Conservation (phyloP, 2,888 invertebrate species). For the Operophtera brumata region DNA sequence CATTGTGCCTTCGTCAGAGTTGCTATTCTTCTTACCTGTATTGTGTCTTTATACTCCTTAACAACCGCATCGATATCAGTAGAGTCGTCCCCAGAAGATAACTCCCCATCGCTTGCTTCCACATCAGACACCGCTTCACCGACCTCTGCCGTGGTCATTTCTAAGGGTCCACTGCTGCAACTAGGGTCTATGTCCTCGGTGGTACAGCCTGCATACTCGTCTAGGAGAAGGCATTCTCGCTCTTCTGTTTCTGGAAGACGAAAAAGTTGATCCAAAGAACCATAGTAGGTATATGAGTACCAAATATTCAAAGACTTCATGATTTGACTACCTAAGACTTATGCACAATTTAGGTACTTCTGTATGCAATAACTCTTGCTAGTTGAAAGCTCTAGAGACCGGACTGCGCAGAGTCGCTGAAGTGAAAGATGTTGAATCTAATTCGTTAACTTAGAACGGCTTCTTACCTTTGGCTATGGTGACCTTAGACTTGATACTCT, state of each 20-base stretch:
- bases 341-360: too few species aligned
- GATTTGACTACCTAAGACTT: too few species aligned
- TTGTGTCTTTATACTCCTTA: constrained; percentile 86
- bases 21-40: constrained; percentile 75
- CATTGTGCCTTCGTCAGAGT: not conserved
- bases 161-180: constrained; percentile 52
- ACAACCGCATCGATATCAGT: constrained; percentile 90
- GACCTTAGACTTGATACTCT: constrained; percentile 74
- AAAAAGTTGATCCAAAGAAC: not conserved
- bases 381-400: too few species aligned
- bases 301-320: too few species aligned
- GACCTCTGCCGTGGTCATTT: constrained; percentile 54
- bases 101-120: constrained; percentile 80
- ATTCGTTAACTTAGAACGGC: not conserved
- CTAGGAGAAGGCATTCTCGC: constrained; percentile 80
- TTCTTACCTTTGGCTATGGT: constrained; percentile 58
- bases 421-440: too few species aligned
- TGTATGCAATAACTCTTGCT: too few species aligned
- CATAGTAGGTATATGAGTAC: too few species aligned
- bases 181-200: constrained; percentile 64
- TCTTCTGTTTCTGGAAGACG: constrained; percentile 72
- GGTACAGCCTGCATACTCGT: constrained; percentile 75
- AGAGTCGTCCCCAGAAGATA: constrained; percentile 82
- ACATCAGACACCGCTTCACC: constrained; percentile 65
- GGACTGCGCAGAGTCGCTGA: too few species aligned